Conservation (phyloP, 2,113 vertebrate species). For the Corythornis vintsioides region DNA sequence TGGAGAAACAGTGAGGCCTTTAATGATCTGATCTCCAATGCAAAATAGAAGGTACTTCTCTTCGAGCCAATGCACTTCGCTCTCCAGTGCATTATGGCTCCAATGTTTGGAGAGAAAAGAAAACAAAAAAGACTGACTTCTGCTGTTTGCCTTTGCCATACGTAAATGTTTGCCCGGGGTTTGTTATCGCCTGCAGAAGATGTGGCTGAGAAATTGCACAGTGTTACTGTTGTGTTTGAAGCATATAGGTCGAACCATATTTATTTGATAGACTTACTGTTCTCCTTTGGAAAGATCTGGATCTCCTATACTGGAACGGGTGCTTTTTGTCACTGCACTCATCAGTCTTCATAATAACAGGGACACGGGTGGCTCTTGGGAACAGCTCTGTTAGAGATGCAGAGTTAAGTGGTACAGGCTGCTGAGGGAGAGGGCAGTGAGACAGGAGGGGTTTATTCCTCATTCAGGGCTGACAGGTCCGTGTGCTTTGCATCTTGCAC, state of each 20-base stretch:
- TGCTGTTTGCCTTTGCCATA: not conserved
- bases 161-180: not conserved
- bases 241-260: not conserved
- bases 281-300: not conserved
- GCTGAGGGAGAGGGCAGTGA: not conserved
- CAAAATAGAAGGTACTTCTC: not conserved
- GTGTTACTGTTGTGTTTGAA: not conserved
- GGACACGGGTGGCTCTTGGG: not conserved
- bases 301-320: not conserved
- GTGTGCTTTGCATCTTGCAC: not conserved
- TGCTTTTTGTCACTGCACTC: not conserved
- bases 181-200: not conserved
- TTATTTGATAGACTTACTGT: not conserved
- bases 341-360: not conserved
- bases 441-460: not conserved
- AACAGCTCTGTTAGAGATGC: not conserved
- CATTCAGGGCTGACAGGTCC: not conserved
- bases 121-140: not conserved
- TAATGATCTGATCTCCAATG: not conserved
- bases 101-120: not conserved
- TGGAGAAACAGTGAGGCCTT: not conserved
- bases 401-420: not conserved
- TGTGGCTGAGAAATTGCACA: not conserved
- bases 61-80: not conserved
- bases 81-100: not conserved